phyloP scores from a whole-genome alignment of 2,797 vertebrate genomes.

The Gastrophryne carolinensis region DNA sequence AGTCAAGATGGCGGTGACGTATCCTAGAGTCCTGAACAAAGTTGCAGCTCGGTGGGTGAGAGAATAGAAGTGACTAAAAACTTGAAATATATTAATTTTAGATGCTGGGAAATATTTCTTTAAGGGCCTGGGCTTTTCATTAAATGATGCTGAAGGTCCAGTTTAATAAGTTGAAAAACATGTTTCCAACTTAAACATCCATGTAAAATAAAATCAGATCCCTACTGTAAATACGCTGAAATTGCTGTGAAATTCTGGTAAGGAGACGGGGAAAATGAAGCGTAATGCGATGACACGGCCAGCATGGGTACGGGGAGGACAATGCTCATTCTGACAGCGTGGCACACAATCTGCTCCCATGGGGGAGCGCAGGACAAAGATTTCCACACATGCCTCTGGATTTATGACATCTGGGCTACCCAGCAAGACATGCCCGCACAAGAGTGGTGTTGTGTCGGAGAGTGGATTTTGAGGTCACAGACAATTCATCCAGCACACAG shows the following conservation, averaged over 20 bases:
- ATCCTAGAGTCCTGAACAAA: no score
- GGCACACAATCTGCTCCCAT: conserved; percentile 1
- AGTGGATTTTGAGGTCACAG: conserved; percentile 44
- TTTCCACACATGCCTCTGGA: conserved; percentile 20
- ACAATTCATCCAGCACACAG: conserved; percentile 32
- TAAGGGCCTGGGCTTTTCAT: no score
- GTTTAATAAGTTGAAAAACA: no score
- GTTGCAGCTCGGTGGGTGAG: no score
- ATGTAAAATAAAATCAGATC: no score
- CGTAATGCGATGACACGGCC: not conserved
- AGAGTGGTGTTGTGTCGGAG: conserved; percentile 37
- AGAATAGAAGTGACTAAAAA: no score
- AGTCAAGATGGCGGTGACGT: no score
- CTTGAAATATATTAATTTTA: no score
- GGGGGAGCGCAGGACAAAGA: conserved; percentile 19
- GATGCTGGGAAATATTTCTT: no score
- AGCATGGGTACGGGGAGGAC: conserved; percentile 2
- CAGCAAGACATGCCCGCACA: conserved; percentile 30
- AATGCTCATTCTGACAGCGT: conserved; percentile 1
- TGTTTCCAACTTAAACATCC: no score
- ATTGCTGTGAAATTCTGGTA: not conserved
- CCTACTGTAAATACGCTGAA: no score
- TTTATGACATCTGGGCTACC: conserved; percentile 31
- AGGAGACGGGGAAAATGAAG: not conserved
- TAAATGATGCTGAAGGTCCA: no score